Conservation (phyloP, 2,888 invertebrate species). For the Lochmaea crataegi region DNA sequence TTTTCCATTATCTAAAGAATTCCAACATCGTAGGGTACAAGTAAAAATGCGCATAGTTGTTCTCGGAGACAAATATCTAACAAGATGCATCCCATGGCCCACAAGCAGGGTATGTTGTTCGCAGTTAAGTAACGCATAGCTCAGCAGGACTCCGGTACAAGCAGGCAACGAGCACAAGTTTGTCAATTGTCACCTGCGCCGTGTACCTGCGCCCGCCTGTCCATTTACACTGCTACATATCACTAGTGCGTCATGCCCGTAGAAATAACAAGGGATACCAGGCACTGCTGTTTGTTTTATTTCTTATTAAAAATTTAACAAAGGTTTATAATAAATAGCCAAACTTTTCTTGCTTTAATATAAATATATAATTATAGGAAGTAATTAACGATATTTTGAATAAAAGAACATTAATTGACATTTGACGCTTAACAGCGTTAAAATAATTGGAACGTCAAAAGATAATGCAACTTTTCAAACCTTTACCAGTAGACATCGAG, state of each 20-base stretch:
- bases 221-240: conserved; percentile 60
- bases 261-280: conserved; percentile 39
- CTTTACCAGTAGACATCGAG: too few relatives aligned
- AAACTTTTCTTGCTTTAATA: too few relatives aligned
- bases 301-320: not conserved
- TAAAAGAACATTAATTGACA: too few relatives aligned
- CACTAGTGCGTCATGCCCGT: conserved; percentile 49
- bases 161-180: conserved; percentile 63
- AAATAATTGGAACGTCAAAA: too few relatives aligned
- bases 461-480: too few relatives aligned
- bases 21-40: conserved; percentile 55
- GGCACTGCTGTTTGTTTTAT: not conserved
- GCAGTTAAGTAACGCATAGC: conserved; percentile 62
- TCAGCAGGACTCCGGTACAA: conserved; percentile 62
- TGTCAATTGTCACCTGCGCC: conserved; percentile 65
- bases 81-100: conserved; percentile 55
- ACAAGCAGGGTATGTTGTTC: conserved; percentile 61
- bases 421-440: too few relatives aligned
- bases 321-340: too few relatives aligned
- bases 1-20: conserved; percentile 63
- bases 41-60: conserved; percentile 56
- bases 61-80: conserved; percentile 63
- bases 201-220: conserved; percentile 60
- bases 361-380: too few relatives aligned
- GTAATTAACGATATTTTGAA: too few relatives aligned